Percentiles rank a stretch among this genome's conserved stretches.
phyloP scores from a whole-genome alignment of 2,888 invertebrate species.

The Eumacrocentrus americanus region DNA sequence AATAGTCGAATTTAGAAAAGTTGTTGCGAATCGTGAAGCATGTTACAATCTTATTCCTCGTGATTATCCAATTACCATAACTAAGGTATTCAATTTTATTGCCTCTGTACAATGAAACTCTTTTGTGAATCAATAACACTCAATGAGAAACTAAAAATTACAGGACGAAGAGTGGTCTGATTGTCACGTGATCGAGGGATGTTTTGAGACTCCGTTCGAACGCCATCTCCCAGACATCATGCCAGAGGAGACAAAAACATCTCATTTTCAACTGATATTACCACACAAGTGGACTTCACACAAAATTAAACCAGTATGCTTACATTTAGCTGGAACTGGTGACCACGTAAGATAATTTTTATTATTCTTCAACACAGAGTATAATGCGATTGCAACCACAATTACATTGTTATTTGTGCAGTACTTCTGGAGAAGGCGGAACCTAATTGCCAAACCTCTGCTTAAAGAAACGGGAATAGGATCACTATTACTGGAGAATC shows the following conservation, averaged over 20 bases:
- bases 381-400: neutral
- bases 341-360: constrained; percentile 79
- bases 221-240: constrained; percentile 84
- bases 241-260: constrained; percentile 80
- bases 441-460: constrained; percentile 89
- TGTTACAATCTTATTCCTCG: constrained; percentile 82
- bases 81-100: constrained; percentile 69
- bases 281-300: constrained; percentile 79
- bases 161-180: constrained; percentile 78
- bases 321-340: constrained; percentile 97
- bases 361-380: neutral
- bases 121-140: neutral
- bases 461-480: constrained; percentile 89
- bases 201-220: constrained; percentile 85
- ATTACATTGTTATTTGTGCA: constrained; percentile 55
- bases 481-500: constrained; percentile 94
- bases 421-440: constrained; percentile 91
- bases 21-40: constrained; percentile 80
- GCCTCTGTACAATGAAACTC: neutral
- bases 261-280: constrained; percentile 83
- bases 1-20: constrained; percentile 88
- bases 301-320: constrained; percentile 79
- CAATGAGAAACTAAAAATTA: neutral
- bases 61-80: constrained; percentile 85
- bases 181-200: constrained; percentile 81